A percentile compares a stretch with the other conserved stretches of the same genome.
Conservation (phyloP, 1,140 invertebrate genomes). For the Theocolax elegans region DNA sequence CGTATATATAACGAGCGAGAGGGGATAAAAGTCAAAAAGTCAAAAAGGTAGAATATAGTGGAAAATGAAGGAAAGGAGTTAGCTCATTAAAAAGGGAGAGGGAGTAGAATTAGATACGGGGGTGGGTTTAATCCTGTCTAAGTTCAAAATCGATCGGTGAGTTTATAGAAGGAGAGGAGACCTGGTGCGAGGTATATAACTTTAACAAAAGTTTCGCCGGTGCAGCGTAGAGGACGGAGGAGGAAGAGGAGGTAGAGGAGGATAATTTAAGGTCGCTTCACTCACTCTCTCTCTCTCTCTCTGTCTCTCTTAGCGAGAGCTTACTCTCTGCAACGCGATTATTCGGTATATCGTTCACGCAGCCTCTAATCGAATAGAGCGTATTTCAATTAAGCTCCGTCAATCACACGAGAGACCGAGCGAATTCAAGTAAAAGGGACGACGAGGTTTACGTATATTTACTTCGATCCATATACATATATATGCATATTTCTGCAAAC, state of each 20-base stretch:
- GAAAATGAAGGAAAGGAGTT: not conserved
- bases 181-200: too few relatives aligned
- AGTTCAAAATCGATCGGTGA: constrained; percentile 38
- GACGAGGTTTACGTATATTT: too few relatives aligned
- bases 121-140: constrained; percentile 31
- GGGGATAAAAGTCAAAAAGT: too few relatives aligned
- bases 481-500: too few relatives aligned
- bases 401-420: constrained; percentile 19
- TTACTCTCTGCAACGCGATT: constrained; percentile 34
- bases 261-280: constrained; percentile 29
- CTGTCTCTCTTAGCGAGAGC: too few relatives aligned
- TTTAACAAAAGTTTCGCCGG: constrained; percentile 31
- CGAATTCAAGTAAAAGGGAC: constrained; percentile 9
- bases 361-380: constrained; percentile 41
- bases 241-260: too few relatives aligned
- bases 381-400: constrained; percentile 41
- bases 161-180: too few relatives aligned
- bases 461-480: not conserved
- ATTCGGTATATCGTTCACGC: constrained; percentile 38
- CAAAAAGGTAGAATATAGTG: too few relatives aligned
- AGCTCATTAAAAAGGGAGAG: constrained; percentile 1
- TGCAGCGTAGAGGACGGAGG: too few relatives aligned
- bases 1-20: too few relatives aligned
- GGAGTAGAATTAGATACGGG: not conserved
- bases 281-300: not conserved